Evolutionary conservation across 1,140 invertebrate genomes (phyloP).

Genomic region (Plectus sambesii): DNA sequence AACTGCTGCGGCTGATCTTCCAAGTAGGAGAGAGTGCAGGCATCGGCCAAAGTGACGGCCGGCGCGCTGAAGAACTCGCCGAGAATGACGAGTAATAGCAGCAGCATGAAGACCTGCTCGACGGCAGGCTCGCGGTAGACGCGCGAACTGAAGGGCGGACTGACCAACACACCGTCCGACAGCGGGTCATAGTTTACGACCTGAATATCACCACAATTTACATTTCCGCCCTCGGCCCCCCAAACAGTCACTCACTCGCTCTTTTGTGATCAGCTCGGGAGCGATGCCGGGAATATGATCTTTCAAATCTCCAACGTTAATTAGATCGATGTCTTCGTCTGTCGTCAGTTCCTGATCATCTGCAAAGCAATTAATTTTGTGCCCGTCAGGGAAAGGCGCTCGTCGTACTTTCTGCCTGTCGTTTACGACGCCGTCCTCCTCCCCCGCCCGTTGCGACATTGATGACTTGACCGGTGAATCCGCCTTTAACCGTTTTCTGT

Average conservation of each 20-base stretch:
- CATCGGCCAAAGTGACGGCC: constrained; percentile 89
- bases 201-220: constrained; percentile 37
- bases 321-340: constrained; percentile 6
- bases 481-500: too few species aligned
- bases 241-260: constrained; percentile 56
- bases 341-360: too few species aligned
- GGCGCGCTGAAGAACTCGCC: constrained; percentile 96
- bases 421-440: too few species aligned
- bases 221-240: neutral
- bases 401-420: too few species aligned
- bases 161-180: constrained; percentile 65
- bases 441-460: too few species aligned
- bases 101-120: constrained; percentile 85
- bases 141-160: constrained; percentile 79
- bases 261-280: constrained; percentile 40
- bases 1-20: constrained; percentile 56
- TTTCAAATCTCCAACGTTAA: neutral
- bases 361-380: too few species aligned
- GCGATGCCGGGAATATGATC: constrained; percentile 35
- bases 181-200: constrained; percentile 65
- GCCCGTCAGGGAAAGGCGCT: too few species aligned
- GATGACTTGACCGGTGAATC: too few species aligned
- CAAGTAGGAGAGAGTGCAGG: constrained; percentile 52
- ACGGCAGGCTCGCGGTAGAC: constrained; percentile 78
- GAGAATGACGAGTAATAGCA: constrained; percentile 77